These are phyloP conservation scores for Sitobion miscanthi DNA, from an alignment of 1,140 invertebrate genomes.

Conservation along the genomic window DNA sequence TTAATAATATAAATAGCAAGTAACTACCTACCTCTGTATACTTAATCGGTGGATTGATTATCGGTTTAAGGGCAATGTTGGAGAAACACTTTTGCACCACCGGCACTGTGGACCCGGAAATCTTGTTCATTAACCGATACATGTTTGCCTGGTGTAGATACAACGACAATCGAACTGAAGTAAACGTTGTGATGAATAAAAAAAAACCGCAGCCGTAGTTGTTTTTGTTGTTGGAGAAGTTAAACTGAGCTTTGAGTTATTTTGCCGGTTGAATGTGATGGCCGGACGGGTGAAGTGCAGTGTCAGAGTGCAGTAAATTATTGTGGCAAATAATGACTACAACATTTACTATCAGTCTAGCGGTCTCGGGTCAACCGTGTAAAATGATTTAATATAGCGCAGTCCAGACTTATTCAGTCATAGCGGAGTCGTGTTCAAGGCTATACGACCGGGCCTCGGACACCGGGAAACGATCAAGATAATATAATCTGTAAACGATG, in stretches of 20 bases:
- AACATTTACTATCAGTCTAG: too few relatives aligned
- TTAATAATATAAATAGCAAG: not conserved
- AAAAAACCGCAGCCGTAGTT: too few relatives aligned
- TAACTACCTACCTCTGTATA: conserved; percentile 50
- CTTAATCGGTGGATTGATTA: conserved; percentile 21
- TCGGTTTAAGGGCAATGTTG: conserved; percentile 9
- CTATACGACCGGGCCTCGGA: not conserved
- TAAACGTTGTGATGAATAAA: not conserved
- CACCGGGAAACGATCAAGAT: too few relatives aligned
- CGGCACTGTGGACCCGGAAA: not conserved
- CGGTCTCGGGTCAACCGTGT: too few relatives aligned
- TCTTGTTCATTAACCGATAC: conserved; percentile 12
- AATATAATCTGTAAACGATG: too few relatives aligned
- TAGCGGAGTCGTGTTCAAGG: not conserved
- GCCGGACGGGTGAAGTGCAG: too few relatives aligned
- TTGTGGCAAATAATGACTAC: too few relatives aligned
- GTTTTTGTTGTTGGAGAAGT: too few relatives aligned
- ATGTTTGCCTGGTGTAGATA: not conserved
- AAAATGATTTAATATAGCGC: too few relatives aligned
- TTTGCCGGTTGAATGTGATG: too few relatives aligned
- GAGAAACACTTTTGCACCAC: conserved; percentile 28
- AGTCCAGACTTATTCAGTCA: not conserved
- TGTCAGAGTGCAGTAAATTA: too few relatives aligned
- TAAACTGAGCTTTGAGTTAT: too few relatives aligned
- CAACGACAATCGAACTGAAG: not conserved